Evolutionary conservation across 1,140 invertebrate species (phyloP), one percentile per base, ranked within the genome.

Genomic region (Cotesia typhae): DNA sequence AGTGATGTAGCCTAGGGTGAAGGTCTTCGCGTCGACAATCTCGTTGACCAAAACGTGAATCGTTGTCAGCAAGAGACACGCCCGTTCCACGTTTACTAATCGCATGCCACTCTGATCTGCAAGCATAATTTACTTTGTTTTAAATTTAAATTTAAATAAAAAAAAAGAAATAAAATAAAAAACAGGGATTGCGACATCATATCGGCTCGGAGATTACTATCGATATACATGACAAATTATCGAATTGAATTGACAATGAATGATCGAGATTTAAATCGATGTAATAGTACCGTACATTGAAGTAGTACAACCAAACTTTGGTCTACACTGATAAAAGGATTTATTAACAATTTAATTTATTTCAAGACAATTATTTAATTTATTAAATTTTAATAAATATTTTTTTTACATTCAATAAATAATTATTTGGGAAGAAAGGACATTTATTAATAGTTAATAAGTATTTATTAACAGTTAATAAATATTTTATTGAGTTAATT

Each of bases 1-100:
- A 0, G 93, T 94, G 53, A 94, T 84, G 81, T 94, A 94, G n/a
- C 92, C 92, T 60, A 94, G 83, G 28, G 89, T 90, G 78, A 92
- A 92, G 1, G 79, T 85, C n/a, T 81, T 78, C 6, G 78, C 79
- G 52, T 80, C 72, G 61, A 71, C 76, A 61, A 52, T 28, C 47
- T 75, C 81, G 55, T 73, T 69, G 37, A 82, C 67, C 59, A 82
- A 71, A 59, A 75, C 65, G 71, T 81, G 73, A 57, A 83, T 75
- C 67, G 77, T 74, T 73, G 75, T 82, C 79, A 83, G 60, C 55
- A 83, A 72, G 70, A 84, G 77, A 79, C 76, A 82, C 66, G 74
- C 74, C 78, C 79, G 78, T 74, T 76, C 65, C 75, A 77, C 67
- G 60, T 77, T 74, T 77, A 70, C 76, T 76, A 79, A 72, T 81